Percentiles rank a stretch among this genome's conserved stretches.
These are phyloP conservation scores for Calidris pygmaea DNA, from an alignment of 2,113 vertebrate species.

Conservation along the genomic window DNA sequence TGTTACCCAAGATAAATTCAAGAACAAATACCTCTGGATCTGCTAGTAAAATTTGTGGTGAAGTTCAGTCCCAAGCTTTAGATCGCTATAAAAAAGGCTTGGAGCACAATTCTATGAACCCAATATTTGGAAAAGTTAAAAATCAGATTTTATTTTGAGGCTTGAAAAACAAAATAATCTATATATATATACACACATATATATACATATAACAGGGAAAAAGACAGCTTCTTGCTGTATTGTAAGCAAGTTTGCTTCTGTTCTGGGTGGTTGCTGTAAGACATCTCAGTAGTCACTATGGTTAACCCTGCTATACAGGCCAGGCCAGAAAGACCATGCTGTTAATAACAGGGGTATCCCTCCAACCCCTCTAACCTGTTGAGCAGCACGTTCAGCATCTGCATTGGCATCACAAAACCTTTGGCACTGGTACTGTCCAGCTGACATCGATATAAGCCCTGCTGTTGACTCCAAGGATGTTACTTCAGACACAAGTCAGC, in stretches of 20 bases:
- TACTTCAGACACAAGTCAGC: not conserved
- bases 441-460: not conserved
- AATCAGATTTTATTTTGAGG: not conserved
- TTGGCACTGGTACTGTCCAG: not conserved
- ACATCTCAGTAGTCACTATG: not conserved
- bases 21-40: not conserved
- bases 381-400: not conserved
- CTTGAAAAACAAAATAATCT: not conserved
- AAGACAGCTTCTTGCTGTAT: not conserved
- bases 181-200: not conserved
- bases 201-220: not conserved
- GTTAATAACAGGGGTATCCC: not conserved
- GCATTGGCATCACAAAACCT: not conserved
- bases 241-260: not conserved
- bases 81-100: not conserved
- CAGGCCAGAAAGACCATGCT: not conserved
- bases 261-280: not conserved
- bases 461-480: not conserved
- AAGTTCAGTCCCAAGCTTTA: not conserved
- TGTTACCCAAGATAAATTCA: not conserved
- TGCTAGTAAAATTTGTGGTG: not conserved
- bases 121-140: not conserved
- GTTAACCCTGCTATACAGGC: not conserved
- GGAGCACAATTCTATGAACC: not conserved
- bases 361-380: not conserved